phyloP scores from a whole-genome alignment of 2,888 invertebrate genomes.

The Pollenia amentaria region DNA sequence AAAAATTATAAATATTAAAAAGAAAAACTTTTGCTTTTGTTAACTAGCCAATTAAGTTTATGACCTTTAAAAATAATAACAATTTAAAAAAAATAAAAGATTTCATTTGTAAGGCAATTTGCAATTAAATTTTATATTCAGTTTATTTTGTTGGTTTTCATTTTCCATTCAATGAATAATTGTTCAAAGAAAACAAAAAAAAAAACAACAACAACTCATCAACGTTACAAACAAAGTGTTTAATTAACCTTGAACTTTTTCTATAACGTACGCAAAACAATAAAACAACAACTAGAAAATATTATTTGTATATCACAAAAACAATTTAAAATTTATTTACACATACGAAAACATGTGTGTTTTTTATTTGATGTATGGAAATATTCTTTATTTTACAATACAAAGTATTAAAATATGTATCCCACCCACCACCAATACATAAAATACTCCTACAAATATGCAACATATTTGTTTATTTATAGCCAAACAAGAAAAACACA shows the following conservation, averaged over 20 bases:
- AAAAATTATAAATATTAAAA: neutral
- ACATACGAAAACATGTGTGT: neutral
- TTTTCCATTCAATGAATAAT: conserved; percentile 30
- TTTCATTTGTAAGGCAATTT: conserved; percentile 54
- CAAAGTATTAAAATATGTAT: neutral
- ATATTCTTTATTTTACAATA: too few relatives aligned
- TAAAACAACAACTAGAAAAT: neutral
- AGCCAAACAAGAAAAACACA: neutral
- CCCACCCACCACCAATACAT: neutral
- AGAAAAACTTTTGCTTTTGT: neutral
- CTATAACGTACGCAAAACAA: conserved; percentile 49
- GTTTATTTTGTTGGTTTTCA: conserved; percentile 9
- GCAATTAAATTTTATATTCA: conserved; percentile 55
- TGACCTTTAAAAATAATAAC: conserved; percentile 51
- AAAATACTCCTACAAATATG: conserved; percentile 40
- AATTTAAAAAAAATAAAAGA: neutral
- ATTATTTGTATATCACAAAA: neutral
- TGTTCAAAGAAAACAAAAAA: conserved; percentile 32
- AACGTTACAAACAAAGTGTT: conserved; percentile 17
- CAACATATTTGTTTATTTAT: conserved; percentile 25
- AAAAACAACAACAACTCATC: neutral
- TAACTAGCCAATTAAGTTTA: conserved; percentile 4
- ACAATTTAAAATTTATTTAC: neutral
- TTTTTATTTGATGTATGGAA: too few relatives aligned
- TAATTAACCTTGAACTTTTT: conserved; percentile 69